Evolutionary conservation across 2,113 vertebrate genomes (phyloP).

Genomic region (Gadus macrocephalus): DNA sequence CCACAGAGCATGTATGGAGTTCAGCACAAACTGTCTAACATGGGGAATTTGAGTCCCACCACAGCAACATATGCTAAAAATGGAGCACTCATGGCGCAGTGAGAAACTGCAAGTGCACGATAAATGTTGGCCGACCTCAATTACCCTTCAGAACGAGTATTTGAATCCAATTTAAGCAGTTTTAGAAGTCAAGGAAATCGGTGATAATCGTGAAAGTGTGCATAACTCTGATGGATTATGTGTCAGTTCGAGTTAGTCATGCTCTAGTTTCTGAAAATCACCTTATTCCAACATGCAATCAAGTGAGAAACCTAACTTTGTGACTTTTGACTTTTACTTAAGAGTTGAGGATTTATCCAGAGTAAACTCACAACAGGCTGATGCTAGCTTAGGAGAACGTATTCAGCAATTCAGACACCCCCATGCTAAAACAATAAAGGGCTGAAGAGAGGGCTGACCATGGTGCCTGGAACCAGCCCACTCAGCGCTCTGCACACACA

Average conservation of each 20-base stretch:
- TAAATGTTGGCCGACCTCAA: neutral
- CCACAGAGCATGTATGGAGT: neutral
- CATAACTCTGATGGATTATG: neutral
- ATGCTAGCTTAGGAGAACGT: constrained; percentile 51
- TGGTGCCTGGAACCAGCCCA: neutral
- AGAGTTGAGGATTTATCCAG: neutral
- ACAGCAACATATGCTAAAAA: neutral
- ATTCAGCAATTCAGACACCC: constrained; percentile 57
- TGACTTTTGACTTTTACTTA: neutral
- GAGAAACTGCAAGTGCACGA: neutral
- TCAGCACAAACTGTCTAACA: neutral
- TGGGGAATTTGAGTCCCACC: neutral
- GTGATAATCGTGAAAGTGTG: neutral
- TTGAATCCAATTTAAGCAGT: neutral
- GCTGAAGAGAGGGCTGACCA: constrained; percentile 2
- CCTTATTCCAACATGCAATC: too few species aligned
- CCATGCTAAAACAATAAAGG: constrained; percentile 43
- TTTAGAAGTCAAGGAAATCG: neutral
- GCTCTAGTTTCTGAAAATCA: neutral
- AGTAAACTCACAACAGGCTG: constrained; percentile 26
- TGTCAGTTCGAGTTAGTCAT: neutral
- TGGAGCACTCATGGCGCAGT: neutral
- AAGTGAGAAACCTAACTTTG: too few species aligned
- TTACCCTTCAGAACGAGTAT: neutral
- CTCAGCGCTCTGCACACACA: neutral